phyloP scores from a whole-genome alignment of 2,113 vertebrate species.

The Maccullochella peelii region DNA sequence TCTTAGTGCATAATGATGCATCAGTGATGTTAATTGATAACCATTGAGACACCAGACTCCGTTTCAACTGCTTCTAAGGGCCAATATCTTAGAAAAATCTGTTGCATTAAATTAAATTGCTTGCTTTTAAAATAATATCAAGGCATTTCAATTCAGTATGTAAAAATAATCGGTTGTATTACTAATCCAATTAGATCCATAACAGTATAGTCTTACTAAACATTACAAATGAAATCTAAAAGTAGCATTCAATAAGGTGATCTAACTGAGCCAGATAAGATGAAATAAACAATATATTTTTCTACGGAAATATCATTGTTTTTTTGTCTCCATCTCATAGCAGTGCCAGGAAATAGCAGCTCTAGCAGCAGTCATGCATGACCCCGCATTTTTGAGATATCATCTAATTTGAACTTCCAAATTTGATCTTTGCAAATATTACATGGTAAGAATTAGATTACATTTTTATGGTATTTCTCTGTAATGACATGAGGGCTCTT shows the following conservation, averaged over 20 bases:
- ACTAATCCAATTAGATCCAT: not conserved
- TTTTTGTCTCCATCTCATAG: slow-evolving; percentile 7
- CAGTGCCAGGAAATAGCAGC: not conserved
- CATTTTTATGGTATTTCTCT: slow-evolving; percentile 8
- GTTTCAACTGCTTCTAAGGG: too few relatives aligned
- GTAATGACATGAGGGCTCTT: slow-evolving; percentile 19
- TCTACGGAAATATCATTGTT: not conserved
- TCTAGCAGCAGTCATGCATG: not conserved
- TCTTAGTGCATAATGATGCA: too few relatives aligned
- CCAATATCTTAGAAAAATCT: too few relatives aligned
- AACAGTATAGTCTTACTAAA: not conserved
- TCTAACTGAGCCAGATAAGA: not conserved
- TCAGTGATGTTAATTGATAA: too few relatives aligned
- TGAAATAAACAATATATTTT: not conserved
- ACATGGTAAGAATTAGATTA: slow-evolving; percentile 19
- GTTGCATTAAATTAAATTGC: too few relatives aligned
- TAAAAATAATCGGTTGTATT: not conserved
- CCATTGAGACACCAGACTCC: too few relatives aligned
- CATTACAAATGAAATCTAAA: not conserved
- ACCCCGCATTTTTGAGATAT: not conserved
- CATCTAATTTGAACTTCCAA: slow-evolving; percentile 15
- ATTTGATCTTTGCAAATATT: slow-evolving; percentile 33
- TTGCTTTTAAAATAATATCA: too few relatives aligned
- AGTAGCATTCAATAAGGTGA: not conserved
- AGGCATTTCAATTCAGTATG: too few relatives aligned